Evolutionary conservation across 2,888 invertebrate species (phyloP), one percentile per base, ranked within the genome.

Genomic region (Alentia gelatinosa): DNA sequence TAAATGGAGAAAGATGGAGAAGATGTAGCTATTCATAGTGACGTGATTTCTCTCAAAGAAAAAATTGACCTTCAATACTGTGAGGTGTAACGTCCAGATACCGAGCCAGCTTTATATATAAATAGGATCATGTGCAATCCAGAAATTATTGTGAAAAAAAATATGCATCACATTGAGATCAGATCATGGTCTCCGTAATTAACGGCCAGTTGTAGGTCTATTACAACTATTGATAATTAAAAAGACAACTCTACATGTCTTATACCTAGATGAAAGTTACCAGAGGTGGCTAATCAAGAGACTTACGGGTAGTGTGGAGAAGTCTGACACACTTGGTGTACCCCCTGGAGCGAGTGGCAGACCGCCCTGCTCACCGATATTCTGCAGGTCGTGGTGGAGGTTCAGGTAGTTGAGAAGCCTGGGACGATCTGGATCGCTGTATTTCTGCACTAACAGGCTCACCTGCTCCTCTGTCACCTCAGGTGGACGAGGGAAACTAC

Each of bases 361-460:
- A 74, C 19, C 30, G 47, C 33, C 47, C 15, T 91, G 92, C 79
- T 93, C 91, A 15, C 92, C 93, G 9, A 94, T 92, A 63, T 94
- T 95, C 68, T 94, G 93, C n/a, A 96, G 92, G 93, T 96, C 96
- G 92, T 96, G 94, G 90, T 95, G 95, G 0, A 96, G 94, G 92
- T 96, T 96, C 5, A 96, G 93, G 92, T 96, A 96, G 92, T 95
- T 96, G 23, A 96, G 92, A 39, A 96, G 93, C 0, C 95, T 96
- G 23, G 95, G 94, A 26, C 93, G 91, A 12, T 93, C 93, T 19
- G 96, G 96, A 91, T 96, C 95, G 35, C 94, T 92, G 92, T 96
- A 96, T 91, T 96, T 96, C 84, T 93, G 93, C 23, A 95, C 94
- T 86, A 96, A 93, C 63, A 95, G 92, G 39, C 93, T 94, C 93